Conservation (phyloP, 2,888 invertebrate species). For the Therioaphis trifolii region DNA sequence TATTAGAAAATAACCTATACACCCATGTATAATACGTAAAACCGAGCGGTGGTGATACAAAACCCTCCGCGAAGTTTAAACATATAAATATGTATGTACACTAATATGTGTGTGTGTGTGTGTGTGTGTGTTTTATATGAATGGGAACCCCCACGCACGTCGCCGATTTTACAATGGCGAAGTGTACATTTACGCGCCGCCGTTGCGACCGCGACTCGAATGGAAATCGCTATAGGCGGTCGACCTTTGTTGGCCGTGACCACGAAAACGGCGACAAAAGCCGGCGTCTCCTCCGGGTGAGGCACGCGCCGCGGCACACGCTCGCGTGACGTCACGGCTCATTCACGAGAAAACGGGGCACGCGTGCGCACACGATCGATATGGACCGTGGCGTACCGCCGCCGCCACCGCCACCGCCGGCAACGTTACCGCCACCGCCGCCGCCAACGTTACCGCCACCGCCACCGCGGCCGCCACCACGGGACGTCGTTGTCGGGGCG, state of each 20-base stretch:
- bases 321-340: slow-evolving; percentile 43
- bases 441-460: background rate
- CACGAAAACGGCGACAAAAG: slow-evolving; percentile 40
- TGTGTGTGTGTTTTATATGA: background rate
- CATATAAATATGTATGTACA: too few species aligned
- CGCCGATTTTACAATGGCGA: background rate
- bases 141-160: background rate
- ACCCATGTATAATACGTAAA: too few species aligned
- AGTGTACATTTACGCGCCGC: background rate
- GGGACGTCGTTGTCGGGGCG: too few species aligned
- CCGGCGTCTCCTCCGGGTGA: background rate
- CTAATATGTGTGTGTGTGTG: too few species aligned
- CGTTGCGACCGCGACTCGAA: background rate
- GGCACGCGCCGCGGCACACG: slow-evolving; percentile 46
- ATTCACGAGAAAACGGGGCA: slow-evolving; percentile 30
- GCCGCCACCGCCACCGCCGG: background rate
- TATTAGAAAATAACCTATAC: too few species aligned
- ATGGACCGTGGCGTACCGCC: background rate
- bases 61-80: too few species aligned
- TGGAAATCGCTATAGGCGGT: slow-evolving; percentile 21
- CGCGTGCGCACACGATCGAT: slow-evolving; percentile 29
- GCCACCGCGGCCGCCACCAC: background rate
- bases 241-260: slow-evolving; percentile 56
- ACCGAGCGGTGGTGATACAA: too few species aligned
- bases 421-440: background rate